A percentile compares a stretch with the other conserved stretches of the same genome.
phyloP scores from a whole-genome alignment of 2,888 invertebrate genomes.

The Thecocarcelia acutangulata region DNA sequence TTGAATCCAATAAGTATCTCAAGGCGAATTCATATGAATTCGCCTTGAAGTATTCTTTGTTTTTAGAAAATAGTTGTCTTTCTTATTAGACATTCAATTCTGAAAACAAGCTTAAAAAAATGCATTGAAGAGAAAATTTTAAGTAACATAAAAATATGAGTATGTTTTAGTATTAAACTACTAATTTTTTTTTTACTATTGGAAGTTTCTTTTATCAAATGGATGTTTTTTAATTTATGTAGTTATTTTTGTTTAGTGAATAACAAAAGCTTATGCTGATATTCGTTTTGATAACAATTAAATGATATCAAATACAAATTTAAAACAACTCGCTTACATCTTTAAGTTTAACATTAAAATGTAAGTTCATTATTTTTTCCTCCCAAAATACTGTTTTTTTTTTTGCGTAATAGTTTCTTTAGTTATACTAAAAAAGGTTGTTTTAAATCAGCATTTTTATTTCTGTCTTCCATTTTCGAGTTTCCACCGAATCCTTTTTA shows the following conservation, averaged over 20 bases:
- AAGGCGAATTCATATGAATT: too few relatives aligned
- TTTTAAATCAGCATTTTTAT: conserved; percentile 44
- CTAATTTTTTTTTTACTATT: conserved; percentile 38
- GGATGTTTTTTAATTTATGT: conserved; percentile 10
- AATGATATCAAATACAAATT: not conserved
- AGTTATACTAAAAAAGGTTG: conserved; percentile 51
- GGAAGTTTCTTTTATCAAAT: conserved; percentile 33
- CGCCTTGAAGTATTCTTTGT: too few relatives aligned
- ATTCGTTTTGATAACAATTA: not conserved
- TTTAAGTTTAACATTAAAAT: conserved; percentile 23
- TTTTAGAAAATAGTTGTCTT: not conserved
- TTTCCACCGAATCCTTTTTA: conserved; percentile 15
- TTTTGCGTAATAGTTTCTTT: conserved; percentile 25
- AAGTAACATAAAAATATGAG: conserved; percentile 19
- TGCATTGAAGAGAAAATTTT: conserved; percentile 32
- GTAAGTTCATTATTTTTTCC: not conserved
- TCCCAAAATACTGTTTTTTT: conserved; percentile 15
- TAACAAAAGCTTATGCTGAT: conserved; percentile 2
- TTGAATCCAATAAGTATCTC: too few relatives aligned
- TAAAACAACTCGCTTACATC: conserved; percentile 10
- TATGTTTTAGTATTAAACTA: conserved; percentile 33
- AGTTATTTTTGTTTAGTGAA: not conserved
- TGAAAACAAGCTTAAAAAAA: conserved; percentile 10
- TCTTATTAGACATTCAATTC: too few relatives aligned
- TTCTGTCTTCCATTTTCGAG: conserved; percentile 21